Conservation (phyloP, 2,797 vertebrate genomes). For the Vireo griseus region DNA sequence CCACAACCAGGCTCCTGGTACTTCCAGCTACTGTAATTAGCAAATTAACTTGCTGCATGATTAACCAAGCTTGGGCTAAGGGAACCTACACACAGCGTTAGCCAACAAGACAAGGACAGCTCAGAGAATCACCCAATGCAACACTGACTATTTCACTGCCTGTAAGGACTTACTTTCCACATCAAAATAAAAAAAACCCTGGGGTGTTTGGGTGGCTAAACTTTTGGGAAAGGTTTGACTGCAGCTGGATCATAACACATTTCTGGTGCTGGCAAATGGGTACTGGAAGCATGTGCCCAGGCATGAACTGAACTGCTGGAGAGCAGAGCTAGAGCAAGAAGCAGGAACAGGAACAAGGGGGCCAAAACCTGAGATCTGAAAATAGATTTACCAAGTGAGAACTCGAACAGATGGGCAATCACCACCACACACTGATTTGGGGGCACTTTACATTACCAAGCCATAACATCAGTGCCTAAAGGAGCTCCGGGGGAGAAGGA, state of each 20-base stretch:
- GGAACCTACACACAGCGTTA: neutral
- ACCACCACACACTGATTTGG: accelerated
- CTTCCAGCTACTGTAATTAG: neutral
- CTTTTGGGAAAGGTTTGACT: neutral
- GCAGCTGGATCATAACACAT: neutral
- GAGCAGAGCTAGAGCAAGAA: neutral
- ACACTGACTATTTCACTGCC: neutral
- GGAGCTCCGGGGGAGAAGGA: neutral
- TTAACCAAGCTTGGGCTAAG: neutral
- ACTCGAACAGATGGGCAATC: neutral
- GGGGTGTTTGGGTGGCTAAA: neutral
- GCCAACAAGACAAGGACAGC: neutral
- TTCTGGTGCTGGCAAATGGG: neutral
- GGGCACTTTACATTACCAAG: neutral
- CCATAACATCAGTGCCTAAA: neutral
- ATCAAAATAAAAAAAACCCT: neutral
- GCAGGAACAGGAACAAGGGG: neutral
- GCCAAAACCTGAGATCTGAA: neutral
- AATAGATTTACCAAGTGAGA: neutral
- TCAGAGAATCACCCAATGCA: neutral
- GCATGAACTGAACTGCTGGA: neutral
- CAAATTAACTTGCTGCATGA: neutral
- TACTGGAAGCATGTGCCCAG: accelerated
- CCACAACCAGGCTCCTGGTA: neutral
- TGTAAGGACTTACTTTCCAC: too few species aligned